These are phyloP conservation scores for Tethya wilhelma DNA, from an alignment of 37 sponge, comb jelly and placozoan species.

Conservation along the genomic window DNA sequence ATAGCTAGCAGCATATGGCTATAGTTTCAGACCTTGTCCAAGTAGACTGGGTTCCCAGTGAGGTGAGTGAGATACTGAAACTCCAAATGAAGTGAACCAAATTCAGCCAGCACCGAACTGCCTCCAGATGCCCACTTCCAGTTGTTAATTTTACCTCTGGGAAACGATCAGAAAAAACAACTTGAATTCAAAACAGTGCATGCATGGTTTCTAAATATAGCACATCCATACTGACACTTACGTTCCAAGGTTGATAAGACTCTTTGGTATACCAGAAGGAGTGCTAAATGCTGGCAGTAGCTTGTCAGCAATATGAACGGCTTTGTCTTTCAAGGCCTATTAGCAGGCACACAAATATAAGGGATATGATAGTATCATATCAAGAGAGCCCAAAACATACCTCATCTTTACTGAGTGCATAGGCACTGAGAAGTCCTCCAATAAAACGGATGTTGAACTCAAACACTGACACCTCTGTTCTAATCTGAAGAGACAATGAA, in stretches of 20 bases:
- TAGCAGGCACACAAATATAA: background rate
- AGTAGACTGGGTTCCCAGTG: conserved; percentile 73
- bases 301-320: conserved; percentile 70
- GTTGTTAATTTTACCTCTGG: conserved; percentile 68
- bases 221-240: conserved; percentile 32
- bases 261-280: conserved; percentile 81
- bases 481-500: conserved; percentile 44
- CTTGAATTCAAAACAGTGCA: no score
- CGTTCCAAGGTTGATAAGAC: conserved; percentile 70
- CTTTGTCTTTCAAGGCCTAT: conserved; percentile 86
- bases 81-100: conserved; percentile 92
- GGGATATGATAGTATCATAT: background rate
- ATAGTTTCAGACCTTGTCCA: conserved; percentile 82
- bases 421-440: conserved; percentile 85
- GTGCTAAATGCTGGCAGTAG: conserved; percentile 92
- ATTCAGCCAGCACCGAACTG: conserved; percentile 83
- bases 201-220: conserved; percentile 8
- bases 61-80: conserved; percentile 81
- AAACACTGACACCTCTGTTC: conserved; percentile 81
- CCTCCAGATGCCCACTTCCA: conserved; percentile 96
- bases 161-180: background rate
- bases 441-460: conserved; percentile 88
- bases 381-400: conserved; percentile 13
- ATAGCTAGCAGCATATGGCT: no score
- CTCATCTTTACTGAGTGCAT: conserved; percentile 84